Evolutionary conservation across 2,888 invertebrate genomes (phyloP).

Genomic region (Panzeria rudis): DNA sequence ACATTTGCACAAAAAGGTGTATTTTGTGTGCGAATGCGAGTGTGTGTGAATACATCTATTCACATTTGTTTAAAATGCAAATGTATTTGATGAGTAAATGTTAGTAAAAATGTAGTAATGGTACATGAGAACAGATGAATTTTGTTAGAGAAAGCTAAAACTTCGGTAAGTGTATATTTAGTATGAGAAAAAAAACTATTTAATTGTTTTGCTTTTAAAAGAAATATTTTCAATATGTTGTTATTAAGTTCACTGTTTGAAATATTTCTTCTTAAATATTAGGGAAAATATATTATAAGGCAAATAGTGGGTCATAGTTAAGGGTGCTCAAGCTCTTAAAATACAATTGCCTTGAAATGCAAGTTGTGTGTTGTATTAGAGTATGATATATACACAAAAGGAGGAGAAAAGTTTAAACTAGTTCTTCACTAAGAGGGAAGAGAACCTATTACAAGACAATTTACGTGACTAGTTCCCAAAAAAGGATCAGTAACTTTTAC

Average conservation of each 20-base stretch:
- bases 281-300: no score
- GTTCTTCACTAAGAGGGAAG: no score
- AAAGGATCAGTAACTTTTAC: no score
- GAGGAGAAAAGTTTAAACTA: no score
- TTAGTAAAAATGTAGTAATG: background rate
- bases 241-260: background rate
- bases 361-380: no score
- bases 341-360: no score
- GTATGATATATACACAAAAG: no score
- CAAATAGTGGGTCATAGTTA: no score
- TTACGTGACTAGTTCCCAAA: no score
- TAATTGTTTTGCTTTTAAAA: background rate
- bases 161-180: background rate
- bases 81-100: conserved; percentile 13
- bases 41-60: background rate
- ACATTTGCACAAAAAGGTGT: conserved; percentile 20
- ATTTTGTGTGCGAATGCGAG: background rate
- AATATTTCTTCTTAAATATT: background rate
- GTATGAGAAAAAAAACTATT: background rate
- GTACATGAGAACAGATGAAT: background rate
- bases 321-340: no score
- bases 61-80: conserved; percentile 24
- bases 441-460: no score
- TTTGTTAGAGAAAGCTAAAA: background rate
- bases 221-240: background rate